A percentile compares a stretch with the other conserved stretches of the same genome.
Evolutionary conservation across 2,113 vertebrate species (phyloP).

Genomic region (Opisthocomus hoazin): DNA sequence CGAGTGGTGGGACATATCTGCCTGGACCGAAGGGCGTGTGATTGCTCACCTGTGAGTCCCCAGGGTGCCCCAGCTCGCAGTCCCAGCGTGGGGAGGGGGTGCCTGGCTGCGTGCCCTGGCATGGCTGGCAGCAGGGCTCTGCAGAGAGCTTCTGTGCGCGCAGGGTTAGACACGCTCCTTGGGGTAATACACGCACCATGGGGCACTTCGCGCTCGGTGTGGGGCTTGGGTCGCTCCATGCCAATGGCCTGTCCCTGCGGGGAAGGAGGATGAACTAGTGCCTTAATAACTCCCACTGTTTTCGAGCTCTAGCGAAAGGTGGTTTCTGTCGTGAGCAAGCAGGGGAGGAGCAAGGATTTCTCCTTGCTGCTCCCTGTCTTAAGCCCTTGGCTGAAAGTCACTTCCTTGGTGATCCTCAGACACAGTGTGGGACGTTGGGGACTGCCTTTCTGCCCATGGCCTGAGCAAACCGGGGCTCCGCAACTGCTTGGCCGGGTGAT

Average conservation of each 20-base stretch:
- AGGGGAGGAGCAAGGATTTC: neutral
- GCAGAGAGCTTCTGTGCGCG: neutral
- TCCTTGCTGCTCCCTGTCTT: neutral
- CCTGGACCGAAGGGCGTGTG: neutral
- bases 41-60: neutral
- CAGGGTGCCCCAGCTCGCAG: neutral
- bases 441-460: neutral
- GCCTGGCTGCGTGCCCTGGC: neutral
- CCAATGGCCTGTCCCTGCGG: neutral
- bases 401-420: neutral
- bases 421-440: rapidly evolving
- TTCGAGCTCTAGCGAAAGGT: neutral
- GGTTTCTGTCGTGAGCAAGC: neutral
- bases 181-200: rapidly evolving
- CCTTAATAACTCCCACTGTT: neutral
- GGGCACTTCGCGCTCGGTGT: rapidly evolving
- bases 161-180: neutral
- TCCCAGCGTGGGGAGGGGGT: neutral
- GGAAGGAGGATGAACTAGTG: neutral
- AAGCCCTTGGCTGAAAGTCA: neutral
- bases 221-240: neutral
- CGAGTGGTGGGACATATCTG: neutral
- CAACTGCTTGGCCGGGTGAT: rapidly evolving
- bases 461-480: rapidly evolving
- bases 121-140: neutral